A percentile compares a stretch with the other conserved stretches of the same genome.
These are phyloP conservation scores for Neodiprion pinetum DNA, from an alignment of 1,140 invertebrate genomes.

Conservation along the genomic window DNA sequence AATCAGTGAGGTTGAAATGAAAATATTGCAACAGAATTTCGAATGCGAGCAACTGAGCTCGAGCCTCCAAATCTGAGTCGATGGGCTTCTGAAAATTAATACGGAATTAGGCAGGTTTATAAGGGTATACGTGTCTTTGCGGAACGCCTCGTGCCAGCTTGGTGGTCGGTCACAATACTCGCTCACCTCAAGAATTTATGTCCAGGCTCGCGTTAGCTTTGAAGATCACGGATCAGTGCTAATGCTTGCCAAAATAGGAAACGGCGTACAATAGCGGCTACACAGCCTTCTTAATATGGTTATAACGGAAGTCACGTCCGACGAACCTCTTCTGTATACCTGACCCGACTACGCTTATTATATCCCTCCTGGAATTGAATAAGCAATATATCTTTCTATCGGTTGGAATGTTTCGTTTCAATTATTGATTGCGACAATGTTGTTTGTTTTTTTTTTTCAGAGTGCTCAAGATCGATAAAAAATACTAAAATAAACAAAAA, in stretches of 20 bases:
- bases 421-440: neutral
- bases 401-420: neutral
- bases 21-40: neutral
- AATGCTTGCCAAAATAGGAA: constrained; percentile 1
- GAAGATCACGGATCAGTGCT: neutral
- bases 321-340: neutral
- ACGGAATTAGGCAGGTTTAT: neutral
- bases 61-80: neutral
- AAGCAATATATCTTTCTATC: neutral
- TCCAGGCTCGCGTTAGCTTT: neutral
- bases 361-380: neutral
- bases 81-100: neutral
- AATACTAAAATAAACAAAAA: no score
- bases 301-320: neutral
- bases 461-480: neutral
- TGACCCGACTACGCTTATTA: neutral
- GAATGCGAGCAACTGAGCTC: neutral
- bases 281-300: neutral
- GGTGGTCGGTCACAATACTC: neutral
- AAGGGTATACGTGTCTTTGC: neutral
- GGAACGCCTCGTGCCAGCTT: neutral
- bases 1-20: neutral
- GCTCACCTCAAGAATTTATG: neutral
- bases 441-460: neutral
- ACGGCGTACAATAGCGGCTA: neutral